A percentile compares a stretch with the other conserved stretches of the same genome.
These are phyloP conservation scores for Myiagra hebetior DNA, from an alignment of 2,113 vertebrate species.

Conservation along the genomic window DNA sequence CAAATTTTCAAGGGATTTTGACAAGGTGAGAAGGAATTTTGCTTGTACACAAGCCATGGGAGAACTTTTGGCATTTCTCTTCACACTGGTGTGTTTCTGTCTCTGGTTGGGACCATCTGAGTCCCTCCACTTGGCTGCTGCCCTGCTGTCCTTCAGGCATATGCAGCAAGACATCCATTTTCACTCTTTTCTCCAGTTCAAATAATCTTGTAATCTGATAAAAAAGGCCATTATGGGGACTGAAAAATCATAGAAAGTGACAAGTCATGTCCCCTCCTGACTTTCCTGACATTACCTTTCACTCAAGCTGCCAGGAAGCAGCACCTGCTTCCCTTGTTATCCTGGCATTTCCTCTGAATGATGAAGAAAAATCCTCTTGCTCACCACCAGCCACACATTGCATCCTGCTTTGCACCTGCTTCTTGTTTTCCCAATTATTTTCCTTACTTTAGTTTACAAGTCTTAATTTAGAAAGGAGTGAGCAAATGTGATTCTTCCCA, in stretches of 20 bases:
- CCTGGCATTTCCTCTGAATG: neutral
- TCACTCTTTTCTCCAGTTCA: neutral
- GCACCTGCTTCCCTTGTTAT: slow-evolving; percentile 38
- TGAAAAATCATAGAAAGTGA: neutral
- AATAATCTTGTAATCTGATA: neutral
- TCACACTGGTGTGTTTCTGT: neutral
- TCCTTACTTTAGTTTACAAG: neutral
- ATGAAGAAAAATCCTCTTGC: slow-evolving; percentile 45
- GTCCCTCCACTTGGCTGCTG: neutral
- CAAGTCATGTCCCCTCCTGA: neutral
- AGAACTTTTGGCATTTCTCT: neutral
- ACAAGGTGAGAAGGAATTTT: neutral
- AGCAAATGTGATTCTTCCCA: neutral
- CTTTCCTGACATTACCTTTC: slow-evolving; percentile 39
- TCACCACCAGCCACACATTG: neutral
- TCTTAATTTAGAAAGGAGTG: slow-evolving; percentile 5
- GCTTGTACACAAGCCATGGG: neutral
- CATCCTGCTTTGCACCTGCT: slow-evolving; percentile 35
- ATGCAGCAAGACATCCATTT: neutral
- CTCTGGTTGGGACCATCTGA: neutral
- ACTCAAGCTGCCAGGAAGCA: slow-evolving; percentile 35
- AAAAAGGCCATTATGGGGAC: neutral
- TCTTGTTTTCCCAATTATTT: neutral
- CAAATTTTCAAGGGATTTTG: neutral
- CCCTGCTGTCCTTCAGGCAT: neutral